phyloP scores from a whole-genome alignment of 2,888 invertebrate species.

The Mythimna vitellina region DNA sequence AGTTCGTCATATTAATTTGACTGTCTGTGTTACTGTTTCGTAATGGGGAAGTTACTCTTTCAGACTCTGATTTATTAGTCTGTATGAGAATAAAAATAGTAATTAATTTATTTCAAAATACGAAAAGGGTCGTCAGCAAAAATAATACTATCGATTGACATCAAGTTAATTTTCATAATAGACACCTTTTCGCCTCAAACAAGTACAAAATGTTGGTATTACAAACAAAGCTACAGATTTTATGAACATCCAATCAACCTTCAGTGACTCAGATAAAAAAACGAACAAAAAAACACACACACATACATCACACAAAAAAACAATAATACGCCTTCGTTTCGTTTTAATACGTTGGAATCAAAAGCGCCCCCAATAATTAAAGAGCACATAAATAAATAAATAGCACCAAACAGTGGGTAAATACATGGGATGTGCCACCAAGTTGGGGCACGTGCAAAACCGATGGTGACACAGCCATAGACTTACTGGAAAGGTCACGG shows the following conservation, averaged over 20 bases:
- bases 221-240: slow-evolving; percentile 4
- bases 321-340: slow-evolving; percentile 72
- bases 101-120: neutral
- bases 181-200: neutral
- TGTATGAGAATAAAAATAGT: neutral
- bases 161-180: too few relatives aligned
- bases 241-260: slow-evolving; percentile 21
- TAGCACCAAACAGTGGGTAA: slow-evolving; percentile 77
- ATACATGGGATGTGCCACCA: slow-evolving; percentile 78
- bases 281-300: slow-evolving; percentile 52
- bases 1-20: slow-evolving; percentile 47
- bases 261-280: slow-evolving; percentile 42
- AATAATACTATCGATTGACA: too few relatives aligned
- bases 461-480: slow-evolving; percentile 31
- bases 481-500: slow-evolving; percentile 50
- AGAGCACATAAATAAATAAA: slow-evolving; percentile 86
- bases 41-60: neutral
- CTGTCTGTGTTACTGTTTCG: slow-evolving; percentile 23
- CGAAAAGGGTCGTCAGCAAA: too few relatives aligned
- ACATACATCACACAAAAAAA: slow-evolving; percentile 71
- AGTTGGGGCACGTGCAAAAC: slow-evolving; percentile 63
- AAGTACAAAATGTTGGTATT: neutral
- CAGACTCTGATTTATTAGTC: neutral
- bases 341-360: slow-evolving; percentile 84
- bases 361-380: slow-evolving; percentile 86